Evolutionary conservation across 2,113 vertebrate genomes (phyloP), one percentile per base, ranked within the genome.

Genomic region (Cryptotis parvus): DNA sequence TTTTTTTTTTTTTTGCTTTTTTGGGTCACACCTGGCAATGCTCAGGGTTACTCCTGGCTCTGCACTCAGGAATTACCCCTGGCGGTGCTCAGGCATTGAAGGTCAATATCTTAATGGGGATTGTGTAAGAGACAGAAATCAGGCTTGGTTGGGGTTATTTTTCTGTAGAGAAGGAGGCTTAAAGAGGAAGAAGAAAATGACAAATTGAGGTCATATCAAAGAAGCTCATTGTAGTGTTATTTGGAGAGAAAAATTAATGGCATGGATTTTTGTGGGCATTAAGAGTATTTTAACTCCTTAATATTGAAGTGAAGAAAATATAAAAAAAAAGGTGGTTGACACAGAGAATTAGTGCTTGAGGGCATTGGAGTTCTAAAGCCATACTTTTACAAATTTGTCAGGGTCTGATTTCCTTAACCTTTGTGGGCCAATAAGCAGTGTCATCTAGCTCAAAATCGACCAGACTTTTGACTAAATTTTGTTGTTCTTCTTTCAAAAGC

Each of bases 151-250:
- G 22, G 78, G 11, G 10, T 89, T 85, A 75, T 20, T 24, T 0
- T 55, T 35, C 75, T 49, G 14, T 4, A 86, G 74, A 84, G 11
- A 77, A 20, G 26, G 10, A n/a, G n/a, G n/a, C n/a, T n/a, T 26
- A 63, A 52, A 55, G 14, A 20, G 33, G 35, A n/a, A n/a, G n/a
- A n/a, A 84, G 52, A 92, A 73, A 93, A 79, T 49, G 43, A 49
- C 49, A 91, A 89, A 72, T 49, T 33, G 41, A 86, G 24, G 18
- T 76, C 66, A 41, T 61, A 33, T 49, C 79, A 69, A 92, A 79
- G 16, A 88, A 81, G n/a, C 73, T 43, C n/a, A 79, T n/a, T 82
- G 2, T 20, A 55, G 43, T 94, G 8, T 81, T 94, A 79, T 86
- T 70, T 75, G 58, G 41, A 24, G 61, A 27, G 91, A 68, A 92